phyloP scores from a whole-genome alignment of 2,113 vertebrate species.

The Gymnogyps californianus region DNA sequence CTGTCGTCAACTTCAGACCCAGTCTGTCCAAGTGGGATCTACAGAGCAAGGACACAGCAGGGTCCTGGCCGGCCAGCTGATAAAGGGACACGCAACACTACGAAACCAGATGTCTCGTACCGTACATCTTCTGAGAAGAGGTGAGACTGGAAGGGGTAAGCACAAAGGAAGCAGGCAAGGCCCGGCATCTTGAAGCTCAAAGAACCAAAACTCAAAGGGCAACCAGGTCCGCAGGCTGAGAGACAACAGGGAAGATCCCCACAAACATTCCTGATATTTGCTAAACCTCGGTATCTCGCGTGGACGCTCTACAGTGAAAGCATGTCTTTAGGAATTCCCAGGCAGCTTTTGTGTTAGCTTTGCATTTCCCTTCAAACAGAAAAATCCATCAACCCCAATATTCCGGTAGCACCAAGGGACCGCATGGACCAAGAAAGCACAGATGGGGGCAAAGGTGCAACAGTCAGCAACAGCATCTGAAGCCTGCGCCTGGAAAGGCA shows the following conservation, averaged over 20 bases:
- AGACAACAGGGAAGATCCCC: background rate
- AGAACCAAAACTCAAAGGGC: background rate
- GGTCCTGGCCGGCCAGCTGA: background rate
- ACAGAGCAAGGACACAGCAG: background rate
- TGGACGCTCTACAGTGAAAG: background rate
- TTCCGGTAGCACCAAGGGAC: background rate
- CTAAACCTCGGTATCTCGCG: rapidly evolving
- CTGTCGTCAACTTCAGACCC: background rate
- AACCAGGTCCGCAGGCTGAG: background rate
- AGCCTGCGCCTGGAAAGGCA: background rate
- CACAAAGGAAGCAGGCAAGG: background rate
- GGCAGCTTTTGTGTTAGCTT: background rate
- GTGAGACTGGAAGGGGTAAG: background rate
- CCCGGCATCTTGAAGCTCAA: background rate
- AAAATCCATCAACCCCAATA: too few species aligned
- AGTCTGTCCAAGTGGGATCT: background rate
- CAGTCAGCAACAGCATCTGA: background rate
- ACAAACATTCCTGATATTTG: background rate
- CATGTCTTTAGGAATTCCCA: background rate
- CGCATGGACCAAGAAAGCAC: background rate
- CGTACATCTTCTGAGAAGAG: background rate
- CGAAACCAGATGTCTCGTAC: background rate
- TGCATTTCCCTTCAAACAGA: background rate
- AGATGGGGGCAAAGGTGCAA: background rate
- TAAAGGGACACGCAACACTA: rapidly evolving